A percentile compares a stretch with the other conserved stretches of the same genome.
These are phyloP conservation scores for Eolophus roseicapilla DNA, from an alignment of 2,113 vertebrate genomes.

Conservation along the genomic window DNA sequence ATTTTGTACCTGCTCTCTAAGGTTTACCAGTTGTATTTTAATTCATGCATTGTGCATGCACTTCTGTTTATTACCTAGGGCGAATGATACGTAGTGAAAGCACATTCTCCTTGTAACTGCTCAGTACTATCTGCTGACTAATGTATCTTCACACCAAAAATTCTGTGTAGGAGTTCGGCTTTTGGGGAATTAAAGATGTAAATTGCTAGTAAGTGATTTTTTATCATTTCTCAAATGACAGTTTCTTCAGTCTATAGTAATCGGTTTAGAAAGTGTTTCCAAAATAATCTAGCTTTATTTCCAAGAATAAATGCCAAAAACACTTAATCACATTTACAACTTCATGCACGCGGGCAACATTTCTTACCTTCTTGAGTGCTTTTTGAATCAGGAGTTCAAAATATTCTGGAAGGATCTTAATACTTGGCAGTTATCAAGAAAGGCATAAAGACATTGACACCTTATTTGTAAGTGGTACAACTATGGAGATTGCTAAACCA, in stretches of 20 bases:
- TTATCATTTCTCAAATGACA: background rate
- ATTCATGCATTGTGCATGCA: background rate
- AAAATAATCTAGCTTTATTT: background rate
- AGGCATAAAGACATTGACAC: background rate
- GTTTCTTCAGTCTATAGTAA: background rate
- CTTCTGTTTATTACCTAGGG: background rate
- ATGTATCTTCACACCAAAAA: background rate
- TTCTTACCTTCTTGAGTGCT: background rate
- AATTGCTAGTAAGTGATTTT: background rate
- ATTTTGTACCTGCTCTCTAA: background rate
- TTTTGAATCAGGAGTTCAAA: background rate
- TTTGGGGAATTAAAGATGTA: background rate
- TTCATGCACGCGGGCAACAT: background rate
- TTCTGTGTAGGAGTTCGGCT: background rate
- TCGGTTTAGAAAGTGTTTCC: background rate
- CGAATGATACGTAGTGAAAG: background rate
- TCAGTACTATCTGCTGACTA: background rate
- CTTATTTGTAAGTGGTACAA: background rate
- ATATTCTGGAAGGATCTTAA: background rate
- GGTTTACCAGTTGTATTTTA: background rate
- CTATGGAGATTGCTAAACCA: background rate
- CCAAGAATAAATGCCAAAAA: constrained; percentile 3
- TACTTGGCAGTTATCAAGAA: background rate
- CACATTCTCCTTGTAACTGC: background rate
- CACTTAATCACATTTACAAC: constrained; percentile 2